phyloP scores from a whole-genome alignment of 2,797 vertebrate species.

The Galago senegalensis region DNA sequence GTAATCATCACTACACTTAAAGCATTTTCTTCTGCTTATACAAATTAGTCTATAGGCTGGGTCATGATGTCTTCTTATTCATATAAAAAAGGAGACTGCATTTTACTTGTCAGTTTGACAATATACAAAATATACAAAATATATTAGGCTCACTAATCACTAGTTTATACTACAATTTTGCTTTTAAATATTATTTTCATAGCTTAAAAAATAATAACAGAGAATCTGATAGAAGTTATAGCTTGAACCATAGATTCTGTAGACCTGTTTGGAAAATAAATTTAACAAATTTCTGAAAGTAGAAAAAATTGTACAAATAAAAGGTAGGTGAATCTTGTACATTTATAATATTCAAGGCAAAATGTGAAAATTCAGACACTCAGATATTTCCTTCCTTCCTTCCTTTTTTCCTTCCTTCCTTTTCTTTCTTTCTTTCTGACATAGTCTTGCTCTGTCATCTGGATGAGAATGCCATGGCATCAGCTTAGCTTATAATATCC shows the following conservation, averaged over 20 bases:
- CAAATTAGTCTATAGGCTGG: neutral
- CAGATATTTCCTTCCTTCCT: neutral
- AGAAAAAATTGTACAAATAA: neutral
- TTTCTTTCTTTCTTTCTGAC: too few species aligned
- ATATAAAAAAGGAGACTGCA: neutral
- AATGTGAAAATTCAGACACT: neutral
- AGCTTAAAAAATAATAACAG: neutral
- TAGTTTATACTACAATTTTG: conserved; percentile 12
- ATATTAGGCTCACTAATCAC: neutral
- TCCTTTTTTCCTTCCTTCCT: too few species aligned
- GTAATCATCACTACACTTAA: neutral
- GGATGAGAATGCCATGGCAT: too few species aligned
- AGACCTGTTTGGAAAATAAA: neutral
- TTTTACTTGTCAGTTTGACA: neutral
- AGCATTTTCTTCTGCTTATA: neutral
- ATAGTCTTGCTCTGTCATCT: too few species aligned
- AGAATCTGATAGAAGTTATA: neutral
- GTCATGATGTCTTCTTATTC: neutral
- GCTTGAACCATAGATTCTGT: neutral
- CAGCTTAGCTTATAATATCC: too few species aligned
- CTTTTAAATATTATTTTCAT: conserved; percentile 17
- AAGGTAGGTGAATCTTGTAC: neutral
- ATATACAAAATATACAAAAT: too few species aligned
- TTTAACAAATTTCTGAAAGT: neutral
- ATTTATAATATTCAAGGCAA: neutral